Evolutionary conservation across 37 sponge, comb jelly and placozoan genomes (phyloP).

Genomic region (Agelas oroides): DNA sequence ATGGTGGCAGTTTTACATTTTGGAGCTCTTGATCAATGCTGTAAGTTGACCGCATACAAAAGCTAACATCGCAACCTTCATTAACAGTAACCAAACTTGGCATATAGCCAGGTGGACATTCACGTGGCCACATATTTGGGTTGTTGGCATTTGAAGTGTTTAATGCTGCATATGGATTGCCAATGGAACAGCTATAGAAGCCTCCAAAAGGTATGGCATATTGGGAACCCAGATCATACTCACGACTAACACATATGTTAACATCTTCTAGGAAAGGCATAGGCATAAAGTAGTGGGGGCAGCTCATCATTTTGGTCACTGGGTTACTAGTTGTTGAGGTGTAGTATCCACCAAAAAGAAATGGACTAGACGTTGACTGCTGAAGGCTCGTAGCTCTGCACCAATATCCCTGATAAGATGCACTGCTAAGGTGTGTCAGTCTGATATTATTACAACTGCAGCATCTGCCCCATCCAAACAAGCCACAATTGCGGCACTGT

Average conservation of each 20-base stretch:
- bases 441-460: too few species aligned
- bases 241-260: slow-evolving; percentile 63
- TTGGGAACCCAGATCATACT: slow-evolving; percentile 59
- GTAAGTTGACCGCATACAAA: slow-evolving; percentile 59
- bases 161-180: slow-evolving; percentile 72
- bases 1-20: slow-evolving; percentile 59
- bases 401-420: slow-evolving; percentile 47
- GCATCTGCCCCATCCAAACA: too few species aligned
- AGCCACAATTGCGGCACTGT: slow-evolving; percentile 46
- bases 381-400: slow-evolving; percentile 14
- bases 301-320: too few species aligned
- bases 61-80: slow-evolving; percentile 76
- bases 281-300: too few species aligned
- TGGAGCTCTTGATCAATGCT: not conserved
- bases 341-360: too few species aligned
- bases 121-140: slow-evolving; percentile 33
- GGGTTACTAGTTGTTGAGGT: too few species aligned
- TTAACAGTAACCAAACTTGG: slow-evolving; percentile 67
- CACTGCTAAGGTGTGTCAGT: slow-evolving; percentile 13
- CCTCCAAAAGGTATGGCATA: slow-evolving; percentile 75
- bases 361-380: slow-evolving; percentile 34
- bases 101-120: slow-evolving; percentile 62
- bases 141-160: not conserved
- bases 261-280: slow-evolving; percentile 65
- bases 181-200: slow-evolving; percentile 71